Evolutionary conservation across 2,797 vertebrate species (phyloP), one percentile per base, ranked within the genome.

Genomic region (Lepilemur septentrionalis): DNA sequence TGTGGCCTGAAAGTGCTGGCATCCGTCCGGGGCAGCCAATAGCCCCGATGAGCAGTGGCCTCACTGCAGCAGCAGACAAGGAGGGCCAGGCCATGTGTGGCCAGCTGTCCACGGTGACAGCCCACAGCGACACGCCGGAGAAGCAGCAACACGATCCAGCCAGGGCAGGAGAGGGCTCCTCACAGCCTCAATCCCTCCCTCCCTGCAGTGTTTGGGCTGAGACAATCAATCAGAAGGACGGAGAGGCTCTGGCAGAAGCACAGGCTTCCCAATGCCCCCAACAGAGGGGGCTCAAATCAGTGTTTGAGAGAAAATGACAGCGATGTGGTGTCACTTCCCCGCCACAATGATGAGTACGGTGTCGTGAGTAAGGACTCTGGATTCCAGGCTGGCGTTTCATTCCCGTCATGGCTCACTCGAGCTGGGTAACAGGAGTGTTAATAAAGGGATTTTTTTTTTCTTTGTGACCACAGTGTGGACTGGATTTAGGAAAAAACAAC

Each of bases 11-110:
- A 69, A 13, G 14, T 46, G 17, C 82, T 52, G 48, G 57, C 50
- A 41, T 57, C 30, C 35, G 17, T 43, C 10, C 0, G 63, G 17
- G n/a, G 50, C 25, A 46, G 61, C 48, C 25, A 78, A 55, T 12
- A 67, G 79, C 22, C 38, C 13, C 0, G 4, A 8, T 6, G 20
- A 89, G 69, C 35, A 48, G 22, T 0, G 32, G 17, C 41, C 69
- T 86, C 50, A 13, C 7, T 25, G 65, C n/a, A 38, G 65, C 50
- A n/a, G 61, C 41, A 55, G 9, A 46, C 17, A 61, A 61, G 28
- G 10, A 41, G 18, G 57, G 43, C 59, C 61, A 25, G 48, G 30
- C 7, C 0, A 0, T 2, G 0, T 28, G 46, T 15, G 35, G 65
- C 23, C 79, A 55, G 28, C 28, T 50, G 32, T 57, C 79, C 48